Evolutionary conservation across 2,113 vertebrate species (phyloP), one percentile per base, ranked within the genome.

Genomic region (Ctenomys sociabilis): DNA sequence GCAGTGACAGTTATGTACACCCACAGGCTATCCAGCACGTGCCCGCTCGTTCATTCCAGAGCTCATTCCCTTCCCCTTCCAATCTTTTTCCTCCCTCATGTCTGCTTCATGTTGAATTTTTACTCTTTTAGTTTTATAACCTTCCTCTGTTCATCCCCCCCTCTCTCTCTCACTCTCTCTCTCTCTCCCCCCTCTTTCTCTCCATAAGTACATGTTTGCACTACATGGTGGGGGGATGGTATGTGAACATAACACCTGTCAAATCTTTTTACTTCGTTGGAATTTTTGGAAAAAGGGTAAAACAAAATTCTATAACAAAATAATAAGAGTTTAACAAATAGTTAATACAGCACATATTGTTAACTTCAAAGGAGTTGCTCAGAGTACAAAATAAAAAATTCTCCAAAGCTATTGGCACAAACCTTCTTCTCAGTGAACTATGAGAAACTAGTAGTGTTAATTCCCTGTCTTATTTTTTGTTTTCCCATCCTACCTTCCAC

Each of bases 11-110:
- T 43, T 54, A 7, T 52, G 30, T 14, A 30, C 28, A 22, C 26
- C 4, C 7, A 1, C 21, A 0, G 37, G 19, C 61, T 26, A 43
- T 21, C 43, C 59, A 11, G 57, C 3, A 1, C 13, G 37, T 63
- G 49, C 26, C 30, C 16, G 16, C n/a, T 13, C 16, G 14, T 12
- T 84, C 95, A 54, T n/a, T 70, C 45, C 57, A 37, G 70, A 28
- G 12, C 59, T 22, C 66, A 24, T 40, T 63, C 63, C 52, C n/a
- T 72, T 92, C 37, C 17, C 28, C 11, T 61, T 90, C 68, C 63
- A 59, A 30, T 78, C 40, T 3, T 88, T 70, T 68, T n/a, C 7
- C 40, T 75, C 72, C 30, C 19, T 1, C 26, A 49, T 10, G n/a
- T 35, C 54, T 68, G 17, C 63, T 72, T 80, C 2, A 49, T 9